phyloP scores from a whole-genome alignment of 2,888 invertebrate genomes.

The Mantis religiosa region DNA sequence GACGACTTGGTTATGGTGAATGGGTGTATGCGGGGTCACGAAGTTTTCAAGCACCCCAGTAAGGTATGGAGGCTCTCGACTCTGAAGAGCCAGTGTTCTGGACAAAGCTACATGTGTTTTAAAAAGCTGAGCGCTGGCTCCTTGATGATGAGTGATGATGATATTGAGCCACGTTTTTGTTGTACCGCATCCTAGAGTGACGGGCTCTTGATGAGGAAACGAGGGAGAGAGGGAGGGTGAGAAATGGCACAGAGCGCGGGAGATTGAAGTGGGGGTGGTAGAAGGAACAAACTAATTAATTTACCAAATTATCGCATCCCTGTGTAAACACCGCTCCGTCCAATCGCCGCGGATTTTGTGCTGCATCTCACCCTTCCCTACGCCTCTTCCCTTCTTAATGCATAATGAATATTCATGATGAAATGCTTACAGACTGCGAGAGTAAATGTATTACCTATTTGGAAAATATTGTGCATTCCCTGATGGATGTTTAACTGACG shows the following conservation, averaged over 20 bases:
- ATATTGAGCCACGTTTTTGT: neutral
- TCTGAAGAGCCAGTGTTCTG: neutral
- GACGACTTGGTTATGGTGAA: too few relatives aligned
- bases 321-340: constrained; percentile 21
- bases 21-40: neutral
- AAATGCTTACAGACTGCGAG: constrained; percentile 24
- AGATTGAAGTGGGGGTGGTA: constrained; percentile 8
- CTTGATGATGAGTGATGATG: constrained; percentile 15
- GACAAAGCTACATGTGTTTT: neutral
- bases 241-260: constrained; percentile 8
- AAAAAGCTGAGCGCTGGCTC: neutral
- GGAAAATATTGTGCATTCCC: constrained; percentile 17
- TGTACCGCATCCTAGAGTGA: neutral
- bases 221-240: constrained; percentile 12
- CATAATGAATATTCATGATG: constrained; percentile 29
- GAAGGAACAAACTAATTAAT: constrained; percentile 28
- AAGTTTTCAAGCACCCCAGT: neutral
- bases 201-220: constrained; percentile 14
- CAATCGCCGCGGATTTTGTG: constrained; percentile 21
- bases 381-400: constrained; percentile 21
- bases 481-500: neutral
- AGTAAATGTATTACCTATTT: constrained; percentile 5
- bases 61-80: neutral
- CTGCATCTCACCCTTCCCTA: constrained; percentile 1
- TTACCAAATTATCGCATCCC: constrained; percentile 30